These are phyloP conservation scores for Chrysomallon squamiferum DNA, from an alignment of 1,140 invertebrate species.

Conservation along the genomic window DNA sequence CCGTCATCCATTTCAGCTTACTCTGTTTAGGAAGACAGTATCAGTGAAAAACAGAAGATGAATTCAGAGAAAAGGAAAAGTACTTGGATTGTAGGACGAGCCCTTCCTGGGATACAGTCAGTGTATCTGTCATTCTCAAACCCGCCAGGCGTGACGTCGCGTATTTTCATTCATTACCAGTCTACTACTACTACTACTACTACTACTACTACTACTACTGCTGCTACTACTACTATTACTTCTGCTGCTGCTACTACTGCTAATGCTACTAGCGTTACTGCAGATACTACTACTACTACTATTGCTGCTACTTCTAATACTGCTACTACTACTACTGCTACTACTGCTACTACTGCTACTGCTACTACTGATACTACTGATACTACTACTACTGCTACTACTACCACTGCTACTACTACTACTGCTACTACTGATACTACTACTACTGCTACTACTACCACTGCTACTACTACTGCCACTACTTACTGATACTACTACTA, in stretches of 20 bases:
- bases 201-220: slow-evolving; percentile 6
- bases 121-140: too few species aligned
- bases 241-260: not conserved
- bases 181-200: slow-evolving; percentile 7
- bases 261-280: not conserved
- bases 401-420: slow-evolving; percentile 4
- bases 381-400: slow-evolving; percentile 6
- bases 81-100: too few species aligned
- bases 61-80: too few species aligned
- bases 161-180: too few species aligned
- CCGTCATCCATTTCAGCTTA: too few species aligned
- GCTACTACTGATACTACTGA: slow-evolving; percentile 8
- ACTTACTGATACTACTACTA: slow-evolving; percentile 5
- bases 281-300: slow-evolving; percentile 4
- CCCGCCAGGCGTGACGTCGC: too few species aligned
- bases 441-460: slow-evolving; percentile 8
- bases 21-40: too few species aligned
- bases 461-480: slow-evolving; percentile 3
- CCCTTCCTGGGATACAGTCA: too few species aligned
- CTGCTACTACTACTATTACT: slow-evolving; percentile 7
- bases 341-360: slow-evolving; percentile 13
- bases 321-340: slow-evolving; percentile 7
- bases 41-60: too few species aligned
- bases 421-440: slow-evolving; percentile 2
- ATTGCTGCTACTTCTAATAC: slow-evolving; percentile 3